These are phyloP conservation scores for Cyclopterus lumpus DNA, from an alignment of 2,797 vertebrate genomes.

Conservation along the genomic window DNA sequence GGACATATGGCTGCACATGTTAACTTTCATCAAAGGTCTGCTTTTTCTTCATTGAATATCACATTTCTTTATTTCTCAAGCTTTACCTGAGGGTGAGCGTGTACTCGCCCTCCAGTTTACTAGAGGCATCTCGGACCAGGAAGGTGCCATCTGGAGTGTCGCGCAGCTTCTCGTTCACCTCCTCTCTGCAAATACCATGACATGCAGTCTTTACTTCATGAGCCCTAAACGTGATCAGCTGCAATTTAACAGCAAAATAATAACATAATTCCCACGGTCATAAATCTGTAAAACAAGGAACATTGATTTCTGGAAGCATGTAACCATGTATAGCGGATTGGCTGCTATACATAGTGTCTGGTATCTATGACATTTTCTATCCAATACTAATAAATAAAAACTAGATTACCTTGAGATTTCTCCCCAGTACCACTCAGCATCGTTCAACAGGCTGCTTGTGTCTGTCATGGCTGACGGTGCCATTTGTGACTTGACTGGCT, in stretches of 20 bases:
- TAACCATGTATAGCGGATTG: background rate
- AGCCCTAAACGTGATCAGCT: background rate
- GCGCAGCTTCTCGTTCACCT: constrained; percentile 93
- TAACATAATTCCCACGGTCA: background rate
- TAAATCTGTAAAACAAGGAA: background rate
- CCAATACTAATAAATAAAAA: constrained; percentile 6
- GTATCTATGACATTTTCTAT: background rate
- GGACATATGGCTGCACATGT: background rate
- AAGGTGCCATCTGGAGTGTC: constrained; percentile 94
- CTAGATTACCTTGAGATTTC: constrained; percentile 91
- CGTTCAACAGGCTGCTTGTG: constrained; percentile 77
- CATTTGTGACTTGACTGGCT: constrained; percentile 87
- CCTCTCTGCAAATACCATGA: constrained; percentile 83
- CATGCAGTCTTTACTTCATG: background rate
- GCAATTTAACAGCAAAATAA: background rate
- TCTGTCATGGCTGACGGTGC: constrained; percentile 72
- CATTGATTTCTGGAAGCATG: background rate
- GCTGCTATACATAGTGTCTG: background rate
- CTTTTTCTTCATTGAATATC: background rate
- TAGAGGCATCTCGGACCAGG: constrained; percentile 92
- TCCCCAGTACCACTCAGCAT: constrained; percentile 96
- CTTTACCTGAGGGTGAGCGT: constrained; percentile 92
- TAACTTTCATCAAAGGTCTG: background rate
- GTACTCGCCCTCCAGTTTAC: constrained; percentile 94
- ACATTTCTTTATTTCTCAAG: background rate